phyloP scores from a whole-genome alignment of 2,888 invertebrate species.

The Phortica okadai region DNA sequence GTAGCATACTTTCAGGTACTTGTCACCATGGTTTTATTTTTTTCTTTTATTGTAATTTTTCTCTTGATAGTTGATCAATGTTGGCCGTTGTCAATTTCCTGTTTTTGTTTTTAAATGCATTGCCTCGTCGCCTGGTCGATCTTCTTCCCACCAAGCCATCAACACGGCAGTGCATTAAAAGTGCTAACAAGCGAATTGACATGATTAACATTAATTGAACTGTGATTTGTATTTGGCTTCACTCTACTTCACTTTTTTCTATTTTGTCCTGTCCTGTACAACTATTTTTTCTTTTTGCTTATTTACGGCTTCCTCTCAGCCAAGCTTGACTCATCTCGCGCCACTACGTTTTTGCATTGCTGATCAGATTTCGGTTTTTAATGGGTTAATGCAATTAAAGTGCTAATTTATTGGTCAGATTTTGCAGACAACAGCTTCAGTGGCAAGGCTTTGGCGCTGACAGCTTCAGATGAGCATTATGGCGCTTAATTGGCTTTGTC shows the following conservation, averaged over 20 bases:
- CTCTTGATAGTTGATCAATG: constrained; percentile 22
- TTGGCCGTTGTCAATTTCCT: constrained; percentile 44
- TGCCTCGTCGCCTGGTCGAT: constrained; percentile 3
- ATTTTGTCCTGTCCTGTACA: background rate
- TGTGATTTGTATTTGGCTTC: constrained; percentile 51
- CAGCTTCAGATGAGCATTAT: constrained; percentile 1
- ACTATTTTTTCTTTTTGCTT: background rate
- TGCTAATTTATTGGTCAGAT: constrained; percentile 32
- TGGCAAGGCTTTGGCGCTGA: constrained; percentile 2
- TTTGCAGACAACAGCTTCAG: constrained; percentile 17
- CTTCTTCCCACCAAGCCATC: background rate
- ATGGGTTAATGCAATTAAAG: constrained; percentile 34
- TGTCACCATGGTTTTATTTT: constrained; percentile 26
- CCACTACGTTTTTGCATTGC: background rate
- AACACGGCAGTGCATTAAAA: constrained; percentile 18
- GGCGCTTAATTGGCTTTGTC: constrained; percentile 17
- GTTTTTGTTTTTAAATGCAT: constrained; percentile 43
- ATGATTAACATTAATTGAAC: constrained; percentile 64
- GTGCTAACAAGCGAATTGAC: constrained; percentile 48
- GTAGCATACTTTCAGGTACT: constrained; percentile 27
- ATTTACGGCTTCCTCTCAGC: constrained; percentile 1
- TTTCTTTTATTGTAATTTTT: constrained; percentile 39
- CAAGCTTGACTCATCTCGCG: background rate
- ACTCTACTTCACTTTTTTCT: background rate
- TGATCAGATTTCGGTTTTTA: constrained; percentile 27